These are phyloP conservation scores for Tenthredo amoena DNA, from an alignment of 2,888 invertebrate genomes.

Conservation along the genomic window DNA sequence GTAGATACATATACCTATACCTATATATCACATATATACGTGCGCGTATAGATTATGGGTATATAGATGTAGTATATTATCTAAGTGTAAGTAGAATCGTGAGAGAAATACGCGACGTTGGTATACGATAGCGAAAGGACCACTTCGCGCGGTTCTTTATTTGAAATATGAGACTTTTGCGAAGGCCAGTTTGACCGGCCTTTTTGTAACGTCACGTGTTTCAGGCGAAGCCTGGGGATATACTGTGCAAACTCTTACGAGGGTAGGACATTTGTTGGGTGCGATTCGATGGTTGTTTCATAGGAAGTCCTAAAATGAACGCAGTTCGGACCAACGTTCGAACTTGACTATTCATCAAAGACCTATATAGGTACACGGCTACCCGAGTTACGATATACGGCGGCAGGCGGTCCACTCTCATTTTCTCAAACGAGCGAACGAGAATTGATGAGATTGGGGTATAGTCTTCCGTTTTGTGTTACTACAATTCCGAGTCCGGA, in stretches of 20 bases:
- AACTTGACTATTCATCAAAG: slow-evolving; percentile 45
- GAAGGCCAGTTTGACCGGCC: slow-evolving; percentile 34
- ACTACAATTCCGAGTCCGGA: background rate
- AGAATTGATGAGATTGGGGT: slow-evolving; percentile 40
- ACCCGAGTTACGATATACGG: slow-evolving; percentile 25
- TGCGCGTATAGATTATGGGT: background rate
- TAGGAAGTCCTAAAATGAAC: slow-evolving; percentile 35
- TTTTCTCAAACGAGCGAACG: slow-evolving; percentile 41
- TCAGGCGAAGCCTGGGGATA: slow-evolving; percentile 1
- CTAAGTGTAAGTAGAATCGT: slow-evolving; percentile 26
- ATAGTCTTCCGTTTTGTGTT: slow-evolving; percentile 8
- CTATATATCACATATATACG: background rate
- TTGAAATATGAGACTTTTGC: slow-evolving; percentile 46
- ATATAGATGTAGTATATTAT: slow-evolving; percentile 13
- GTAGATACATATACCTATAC: background rate
- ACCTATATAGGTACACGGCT: background rate
- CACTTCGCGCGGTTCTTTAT: slow-evolving; percentile 47
- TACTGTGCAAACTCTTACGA: slow-evolving; percentile 43
- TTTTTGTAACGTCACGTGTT: slow-evolving; percentile 45
- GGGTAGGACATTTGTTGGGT: slow-evolving; percentile 45
- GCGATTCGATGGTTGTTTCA: slow-evolving; percentile 46
- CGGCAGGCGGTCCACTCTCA: slow-evolving; percentile 25
- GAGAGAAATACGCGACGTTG: slow-evolving; percentile 42
- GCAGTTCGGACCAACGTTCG: slow-evolving; percentile 24
- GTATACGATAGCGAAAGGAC: slow-evolving; percentile 32